Base-by-base conservation (phyloP, 2,888 invertebrate species). In the Ferdinandea cuprea region DNA sequence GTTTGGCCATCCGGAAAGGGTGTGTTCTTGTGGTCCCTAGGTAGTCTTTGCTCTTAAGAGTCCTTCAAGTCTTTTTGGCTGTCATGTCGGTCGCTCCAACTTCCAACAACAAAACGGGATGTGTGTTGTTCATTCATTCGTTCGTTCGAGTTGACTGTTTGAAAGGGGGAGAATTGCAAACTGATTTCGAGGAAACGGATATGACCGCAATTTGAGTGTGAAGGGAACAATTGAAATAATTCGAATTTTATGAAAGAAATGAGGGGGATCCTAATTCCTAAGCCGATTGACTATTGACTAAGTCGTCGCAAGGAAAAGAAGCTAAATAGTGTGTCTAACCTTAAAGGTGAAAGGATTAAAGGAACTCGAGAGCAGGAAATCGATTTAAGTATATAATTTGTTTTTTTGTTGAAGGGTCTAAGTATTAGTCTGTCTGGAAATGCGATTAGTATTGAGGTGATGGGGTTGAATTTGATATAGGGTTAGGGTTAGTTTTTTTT, bases 171-270 rank as follows among this genome's bases (percentile, higher is more conserved):
- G 40, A 30, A 58, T 40, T 69, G 48, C 19, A 48, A 46, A 48
- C 17, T 48, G 19, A 50, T 69, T 59, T 59, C 11, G 11, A 30
- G 40, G 13, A 69, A 50, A 50, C 48, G 40, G 48, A 59, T 58
- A 50, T 28, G 13, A 69, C 69, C 69, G 40, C 58, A 50, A 30
- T 48, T 37, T 11, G 13, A 48, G 69, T 68, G 58, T 48, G 58
- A 19, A 48, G 48, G 46, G 35, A 11, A 17, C 32, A 50, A 65
- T 50, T 25, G 37, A 13, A 50, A 35, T 25, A 13, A 63, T 25
- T 46, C 35, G 63, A 48, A 25, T 37, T 48, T 63, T 17, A 48
- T 21, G 25, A 30, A 25, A 9, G 15, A 8, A 40, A 11, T 35
- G 44, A 11, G 0, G 11, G 19, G 21, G n/a, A n/a, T n/a, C n/a